Evolutionary conservation across 2,113 vertebrate species (phyloP).

Genomic region (Lethenteron reissneri): DNA sequence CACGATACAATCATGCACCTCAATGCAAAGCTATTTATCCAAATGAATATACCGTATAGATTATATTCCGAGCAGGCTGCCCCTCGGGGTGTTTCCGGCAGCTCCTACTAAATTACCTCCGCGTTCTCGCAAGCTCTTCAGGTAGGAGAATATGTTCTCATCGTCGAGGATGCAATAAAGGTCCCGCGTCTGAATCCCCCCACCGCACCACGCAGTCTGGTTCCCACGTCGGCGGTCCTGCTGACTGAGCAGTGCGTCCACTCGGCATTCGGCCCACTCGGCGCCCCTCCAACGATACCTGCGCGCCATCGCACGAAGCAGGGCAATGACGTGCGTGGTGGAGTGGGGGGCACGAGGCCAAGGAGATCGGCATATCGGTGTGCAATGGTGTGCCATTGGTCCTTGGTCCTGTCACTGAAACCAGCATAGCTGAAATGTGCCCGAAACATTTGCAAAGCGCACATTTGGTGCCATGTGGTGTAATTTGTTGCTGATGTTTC

Average conservation of each 20-base stretch:
- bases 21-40: no score
- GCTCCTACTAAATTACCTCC: conserved; percentile 33
- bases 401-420: neutral
- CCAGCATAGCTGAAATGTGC: neutral
- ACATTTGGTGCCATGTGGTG: no score
- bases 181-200: conserved; percentile 64
- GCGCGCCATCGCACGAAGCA: neutral
- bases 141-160: conserved; percentile 40
- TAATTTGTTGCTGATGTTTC: no score
- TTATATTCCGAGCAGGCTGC: no score
- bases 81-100: no score
- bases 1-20: no score
- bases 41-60: no score
- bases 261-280: conserved; percentile 73
- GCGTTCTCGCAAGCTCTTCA: conserved; percentile 35
- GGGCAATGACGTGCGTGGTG: no score
- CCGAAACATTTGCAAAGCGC: no score
- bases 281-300: conserved; percentile 70
- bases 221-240: conserved; percentile 72
- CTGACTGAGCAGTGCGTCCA: conserved; percentile 62
- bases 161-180: conserved; percentile 60
- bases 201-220: conserved; percentile 65
- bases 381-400: neutral
- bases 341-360: neutral
- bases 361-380: neutral